Percentiles rank a stretch among this genome's conserved stretches.
Conservation (phyloP, 2,113 vertebrate species). For the Silurus asotus region DNA sequence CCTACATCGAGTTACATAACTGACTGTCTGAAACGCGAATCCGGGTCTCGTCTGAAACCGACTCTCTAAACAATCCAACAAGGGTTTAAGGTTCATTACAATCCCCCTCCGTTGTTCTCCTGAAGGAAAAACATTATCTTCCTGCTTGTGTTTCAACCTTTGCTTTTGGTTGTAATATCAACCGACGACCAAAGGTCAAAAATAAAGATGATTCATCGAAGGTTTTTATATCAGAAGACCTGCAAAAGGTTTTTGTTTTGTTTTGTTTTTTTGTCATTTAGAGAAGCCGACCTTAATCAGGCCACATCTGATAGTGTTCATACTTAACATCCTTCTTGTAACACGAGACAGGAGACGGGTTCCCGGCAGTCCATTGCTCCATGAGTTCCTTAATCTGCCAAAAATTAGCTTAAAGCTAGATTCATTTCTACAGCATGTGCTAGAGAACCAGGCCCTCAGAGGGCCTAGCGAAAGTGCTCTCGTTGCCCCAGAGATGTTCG, state of each 20-base stretch:
- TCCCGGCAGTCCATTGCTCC: background rate
- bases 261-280: background rate
- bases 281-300: background rate
- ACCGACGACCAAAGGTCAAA: background rate
- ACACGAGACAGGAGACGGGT: too few species aligned
- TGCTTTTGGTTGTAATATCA: background rate
- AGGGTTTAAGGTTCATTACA: background rate
- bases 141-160: background rate
- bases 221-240: too few species aligned
- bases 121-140: background rate
- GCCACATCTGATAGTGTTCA: background rate
- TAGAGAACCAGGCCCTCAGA: background rate
- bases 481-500: background rate
- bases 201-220: background rate
- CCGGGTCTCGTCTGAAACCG: background rate
- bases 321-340: background rate
- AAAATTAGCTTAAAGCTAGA: background rate
- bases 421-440: background rate
- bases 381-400: background rate
- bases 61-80: background rate
- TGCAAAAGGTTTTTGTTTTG: background rate
- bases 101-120: background rate
- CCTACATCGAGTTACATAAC: background rate
- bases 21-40: too few species aligned
- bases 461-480: background rate